phyloP scores from a whole-genome alignment of 2,888 invertebrate genomes.

The Dryobotodes eremita region DNA sequence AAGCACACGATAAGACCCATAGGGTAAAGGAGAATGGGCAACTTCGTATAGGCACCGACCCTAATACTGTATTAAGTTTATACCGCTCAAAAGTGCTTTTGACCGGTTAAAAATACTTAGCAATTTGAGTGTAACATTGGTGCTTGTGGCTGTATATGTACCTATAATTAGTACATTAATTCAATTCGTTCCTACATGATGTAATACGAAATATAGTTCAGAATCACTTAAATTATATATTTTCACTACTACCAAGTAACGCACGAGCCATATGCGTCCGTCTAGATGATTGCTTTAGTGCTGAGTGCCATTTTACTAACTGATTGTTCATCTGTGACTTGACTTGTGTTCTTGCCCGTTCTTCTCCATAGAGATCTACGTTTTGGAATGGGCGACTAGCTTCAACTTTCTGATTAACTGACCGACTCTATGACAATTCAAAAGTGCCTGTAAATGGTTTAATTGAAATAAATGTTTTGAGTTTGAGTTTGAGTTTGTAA shows the following conservation, averaged over 20 bases:
- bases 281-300: background rate
- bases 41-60: background rate
- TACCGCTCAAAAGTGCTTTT: background rate
- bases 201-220: background rate
- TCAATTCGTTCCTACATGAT: background rate
- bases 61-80: background rate
- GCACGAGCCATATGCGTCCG: background rate
- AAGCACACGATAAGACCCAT: slow-evolving; percentile 31
- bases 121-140: background rate
- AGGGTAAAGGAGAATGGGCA: slow-evolving; percentile 13
- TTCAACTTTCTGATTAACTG: too few relatives aligned
- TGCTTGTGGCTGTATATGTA: background rate
- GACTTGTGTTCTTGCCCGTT: too few relatives aligned
- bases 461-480: too few relatives aligned
- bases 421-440: too few relatives aligned
- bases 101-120: background rate
- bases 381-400: too few relatives aligned
- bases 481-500: too few relatives aligned
- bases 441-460: too few relatives aligned
- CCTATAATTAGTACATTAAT: background rate
- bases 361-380: too few relatives aligned
- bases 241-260: background rate
- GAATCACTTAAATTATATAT: background rate
- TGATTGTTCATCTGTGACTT: background rate
- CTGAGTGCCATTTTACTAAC: background rate